These are phyloP conservation scores for Ameiurus melas DNA, from an alignment of 2,113 vertebrate species.

Conservation along the genomic window DNA sequence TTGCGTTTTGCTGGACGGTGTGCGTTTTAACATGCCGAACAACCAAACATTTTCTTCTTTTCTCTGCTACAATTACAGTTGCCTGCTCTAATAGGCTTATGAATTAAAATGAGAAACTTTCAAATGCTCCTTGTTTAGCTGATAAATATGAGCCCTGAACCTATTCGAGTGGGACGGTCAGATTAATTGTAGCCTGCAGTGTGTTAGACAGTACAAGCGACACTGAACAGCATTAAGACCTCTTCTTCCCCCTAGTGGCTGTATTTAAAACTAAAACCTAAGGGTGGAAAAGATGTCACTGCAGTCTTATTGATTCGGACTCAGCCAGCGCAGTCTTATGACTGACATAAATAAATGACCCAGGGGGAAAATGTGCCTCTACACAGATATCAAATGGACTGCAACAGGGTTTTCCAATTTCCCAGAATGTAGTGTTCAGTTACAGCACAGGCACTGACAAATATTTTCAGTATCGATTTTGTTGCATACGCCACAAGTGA, in stretches of 20 bases:
- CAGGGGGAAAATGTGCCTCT: conserved; percentile 49
- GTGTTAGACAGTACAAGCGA: neutral
- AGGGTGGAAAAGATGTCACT: conserved; percentile 37
- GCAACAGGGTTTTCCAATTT: conserved; percentile 56
- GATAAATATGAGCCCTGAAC: neutral
- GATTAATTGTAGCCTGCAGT: conserved; percentile 1
- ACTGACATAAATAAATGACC: conserved; percentile 58
- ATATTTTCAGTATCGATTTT: conserved; percentile 64
- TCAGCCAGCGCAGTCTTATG: conserved; percentile 37
- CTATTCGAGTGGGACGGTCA: neutral
- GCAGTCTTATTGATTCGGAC: conserved; percentile 61
- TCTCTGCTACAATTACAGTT: neutral
- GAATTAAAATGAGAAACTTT: neutral
- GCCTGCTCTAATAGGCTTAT: neutral
- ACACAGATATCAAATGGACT: conserved; percentile 37
- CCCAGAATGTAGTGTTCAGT: conserved; percentile 23
- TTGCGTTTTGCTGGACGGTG: neutral
- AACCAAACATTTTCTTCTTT: neutral
- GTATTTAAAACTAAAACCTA: neutral
- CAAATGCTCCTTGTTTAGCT: neutral
- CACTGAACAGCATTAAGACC: neutral
- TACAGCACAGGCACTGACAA: conserved; percentile 45
- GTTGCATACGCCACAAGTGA: conserved; percentile 3
- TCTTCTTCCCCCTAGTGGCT: conserved; percentile 67
- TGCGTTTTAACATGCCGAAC: neutral